phyloP scores from a whole-genome alignment of 2,888 invertebrate genomes.

The Drosophila niveifrons region DNA sequence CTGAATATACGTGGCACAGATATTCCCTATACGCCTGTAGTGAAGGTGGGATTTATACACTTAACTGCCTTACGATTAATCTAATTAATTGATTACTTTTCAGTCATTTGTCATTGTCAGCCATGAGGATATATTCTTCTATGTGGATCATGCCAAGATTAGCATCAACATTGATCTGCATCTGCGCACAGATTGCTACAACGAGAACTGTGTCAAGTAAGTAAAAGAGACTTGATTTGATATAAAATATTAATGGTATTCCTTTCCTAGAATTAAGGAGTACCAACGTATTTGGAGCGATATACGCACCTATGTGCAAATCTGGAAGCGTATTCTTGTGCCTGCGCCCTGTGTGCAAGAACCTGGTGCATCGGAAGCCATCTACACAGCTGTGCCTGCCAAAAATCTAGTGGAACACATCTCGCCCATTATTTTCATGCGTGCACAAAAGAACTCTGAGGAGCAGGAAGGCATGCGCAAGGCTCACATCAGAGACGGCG shows the following conservation, averaged over 20 bases:
- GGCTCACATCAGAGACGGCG: conserved; percentile 95
- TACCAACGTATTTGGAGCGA: conserved; percentile 91
- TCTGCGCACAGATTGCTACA: conserved; percentile 87
- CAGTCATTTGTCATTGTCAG: conserved; percentile 91
- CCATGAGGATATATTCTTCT: conserved; percentile 88
- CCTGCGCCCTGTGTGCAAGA: conserved; percentile 90
- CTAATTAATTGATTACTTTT: not conserved
- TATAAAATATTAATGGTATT: not conserved
- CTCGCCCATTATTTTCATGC: conserved; percentile 94
- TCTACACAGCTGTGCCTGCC: conserved; percentile 87
- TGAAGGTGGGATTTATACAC: conserved; percentile 86
- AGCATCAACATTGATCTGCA: conserved; percentile 86
- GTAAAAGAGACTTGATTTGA: conserved; percentile 51
- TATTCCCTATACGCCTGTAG: conserved; percentile 92
- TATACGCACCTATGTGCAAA: conserved; percentile 88
- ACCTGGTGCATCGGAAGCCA: conserved; percentile 89
- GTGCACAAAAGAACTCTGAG: conserved; percentile 93
- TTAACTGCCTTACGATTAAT: not conserved
- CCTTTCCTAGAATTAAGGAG: conserved; percentile 87
- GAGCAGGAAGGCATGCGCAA: conserved; percentile 93
- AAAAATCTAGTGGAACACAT: conserved; percentile 88
- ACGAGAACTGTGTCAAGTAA: conserved; percentile 88
- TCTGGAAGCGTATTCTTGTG: conserved; percentile 89
- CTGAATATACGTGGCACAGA: conserved; percentile 95
- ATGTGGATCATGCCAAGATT: conserved; percentile 89